Base-by-base conservation (phyloP, 2,888 invertebrate species). In the Nomada ferruginata region DNA sequence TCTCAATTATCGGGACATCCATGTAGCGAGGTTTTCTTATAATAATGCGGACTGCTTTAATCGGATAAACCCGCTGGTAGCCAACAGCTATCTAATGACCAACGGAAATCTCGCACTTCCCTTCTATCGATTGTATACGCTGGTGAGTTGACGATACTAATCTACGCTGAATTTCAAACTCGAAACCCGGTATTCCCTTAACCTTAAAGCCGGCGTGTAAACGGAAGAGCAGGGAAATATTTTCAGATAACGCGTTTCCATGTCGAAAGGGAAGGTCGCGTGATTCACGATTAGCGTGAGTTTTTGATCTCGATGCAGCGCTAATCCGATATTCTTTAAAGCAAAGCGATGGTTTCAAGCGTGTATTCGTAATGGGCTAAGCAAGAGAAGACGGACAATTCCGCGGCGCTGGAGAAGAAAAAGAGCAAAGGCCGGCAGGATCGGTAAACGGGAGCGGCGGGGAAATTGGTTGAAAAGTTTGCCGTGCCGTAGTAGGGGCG, bases 401-500 rank as follows among this genome's bases (percentile, higher is more conserved):
- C 36, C 1, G 1, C 3, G 60, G 60, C 23, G 11, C 1, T 29
- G 10, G 20, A 36, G 5, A 20, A 57, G 57, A 57, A 23, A 47
- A 13, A 11, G 20, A 11, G 10, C 15, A 20, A 20, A 44, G 20
- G 10, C n/a, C n/a, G 42, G n/a, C 50, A 23, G 59, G 42, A 42
- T 53, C 42, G 60, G 26, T 5, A 50, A 20, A 26, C 11, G 60
- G 52, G 20, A 13, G 44, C 23, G 64, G 11, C 50, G 55, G 61
- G n/a, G 52, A 69, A 55, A 65, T 47, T 52, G 66, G 55, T 59
- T 57, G 69, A 52, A 47, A 77, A 77, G 72, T 26, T 63, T 71
- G 26, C 60, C 18, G 47, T 5, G n/a, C 2, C 4, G 15, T 26
- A 42, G 71, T 36, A 65, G 78, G 75, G 71, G 69, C 11, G 11